phyloP scores from a whole-genome alignment of 2,888 invertebrate genomes.

The Sinodicranocentrus sp. region DNA sequence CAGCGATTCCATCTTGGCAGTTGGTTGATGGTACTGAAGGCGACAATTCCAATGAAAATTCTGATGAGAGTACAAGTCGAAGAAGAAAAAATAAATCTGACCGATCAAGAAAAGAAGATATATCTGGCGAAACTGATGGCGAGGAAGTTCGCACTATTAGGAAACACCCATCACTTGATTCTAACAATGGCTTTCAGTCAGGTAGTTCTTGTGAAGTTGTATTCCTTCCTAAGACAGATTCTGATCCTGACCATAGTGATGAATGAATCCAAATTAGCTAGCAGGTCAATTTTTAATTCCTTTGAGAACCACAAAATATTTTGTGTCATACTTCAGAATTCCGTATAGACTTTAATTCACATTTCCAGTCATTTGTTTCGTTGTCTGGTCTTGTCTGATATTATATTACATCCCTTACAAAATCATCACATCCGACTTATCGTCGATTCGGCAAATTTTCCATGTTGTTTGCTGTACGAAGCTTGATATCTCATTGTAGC shows the following conservation, averaged over 20 bases:
- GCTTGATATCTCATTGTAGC: too few species aligned
- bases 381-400: too few species aligned
- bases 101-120: slow-evolving; percentile 51
- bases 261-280: slow-evolving; percentile 66
- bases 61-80: slow-evolving; percentile 65
- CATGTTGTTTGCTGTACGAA: too few species aligned
- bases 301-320: too few species aligned
- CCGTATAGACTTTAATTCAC: too few species aligned
- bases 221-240: slow-evolving; percentile 74
- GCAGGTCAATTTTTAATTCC: too few species aligned
- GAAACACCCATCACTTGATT: slow-evolving; percentile 73
- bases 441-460: too few species aligned
- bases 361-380: too few species aligned
- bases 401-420: too few species aligned
- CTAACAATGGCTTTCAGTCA: slow-evolving; percentile 74
- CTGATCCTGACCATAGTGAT: slow-evolving; percentile 75
- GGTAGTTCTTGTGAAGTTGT: slow-evolving; percentile 76
- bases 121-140: slow-evolving; percentile 44
- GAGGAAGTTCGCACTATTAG: slow-evolving; percentile 63
- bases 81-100: slow-evolving; percentile 53
- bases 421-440: too few species aligned
- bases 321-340: too few species aligned
- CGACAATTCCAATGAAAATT: slow-evolving; percentile 70
- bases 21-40: slow-evolving; percentile 71
- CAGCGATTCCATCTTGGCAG: slow-evolving; percentile 76